Conservation (phyloP, 30 jellyfish, hydroid and myxozoan genomes). For the Cassiopea andromeda region DNA sequence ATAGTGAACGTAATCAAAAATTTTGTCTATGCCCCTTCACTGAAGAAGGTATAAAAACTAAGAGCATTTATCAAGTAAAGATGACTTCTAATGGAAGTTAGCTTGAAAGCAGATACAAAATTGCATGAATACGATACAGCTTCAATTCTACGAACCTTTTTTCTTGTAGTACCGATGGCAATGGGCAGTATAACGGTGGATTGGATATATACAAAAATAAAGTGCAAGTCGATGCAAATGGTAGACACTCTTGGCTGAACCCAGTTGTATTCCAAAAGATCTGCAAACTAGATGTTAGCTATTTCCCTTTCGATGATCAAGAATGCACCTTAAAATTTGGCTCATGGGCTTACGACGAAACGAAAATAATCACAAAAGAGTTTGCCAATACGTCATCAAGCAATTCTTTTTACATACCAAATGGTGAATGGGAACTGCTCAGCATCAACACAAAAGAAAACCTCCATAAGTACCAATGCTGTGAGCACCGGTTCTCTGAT, state of each 20-base stretch:
- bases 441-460: slow-evolving; percentile 57
- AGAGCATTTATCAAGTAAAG: too few relatives aligned
- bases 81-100: too few relatives aligned
- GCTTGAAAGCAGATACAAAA: too few relatives aligned
- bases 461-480: slow-evolving; percentile 72
- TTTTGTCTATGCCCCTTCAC: too few relatives aligned
- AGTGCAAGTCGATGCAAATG: slow-evolving; percentile 49
- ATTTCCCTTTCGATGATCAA: slow-evolving; percentile 85
- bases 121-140: not conserved
- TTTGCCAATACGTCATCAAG: slow-evolving; percentile 23
- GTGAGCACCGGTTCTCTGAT: slow-evolving; percentile 72
- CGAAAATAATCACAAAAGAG: slow-evolving; percentile 51
- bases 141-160: not conserved
- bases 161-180: slow-evolving; percentile 48
- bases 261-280: slow-evolving; percentile 80
- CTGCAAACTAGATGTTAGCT: slow-evolving; percentile 80
- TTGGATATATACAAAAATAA: slow-evolving; percentile 63
- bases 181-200: slow-evolving; percentile 79
- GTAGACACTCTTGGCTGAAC: slow-evolving; percentile 59
- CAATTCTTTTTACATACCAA: slow-evolving; percentile 61
- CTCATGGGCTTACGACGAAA: slow-evolving; percentile 86
- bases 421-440: slow-evolving; percentile 80
- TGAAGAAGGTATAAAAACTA: too few relatives aligned
- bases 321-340: slow-evolving; percentile 78
- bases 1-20: too few relatives aligned